phyloP scores from a whole-genome alignment of 2,797 vertebrate genomes.

The Anguilla obscura region DNA sequence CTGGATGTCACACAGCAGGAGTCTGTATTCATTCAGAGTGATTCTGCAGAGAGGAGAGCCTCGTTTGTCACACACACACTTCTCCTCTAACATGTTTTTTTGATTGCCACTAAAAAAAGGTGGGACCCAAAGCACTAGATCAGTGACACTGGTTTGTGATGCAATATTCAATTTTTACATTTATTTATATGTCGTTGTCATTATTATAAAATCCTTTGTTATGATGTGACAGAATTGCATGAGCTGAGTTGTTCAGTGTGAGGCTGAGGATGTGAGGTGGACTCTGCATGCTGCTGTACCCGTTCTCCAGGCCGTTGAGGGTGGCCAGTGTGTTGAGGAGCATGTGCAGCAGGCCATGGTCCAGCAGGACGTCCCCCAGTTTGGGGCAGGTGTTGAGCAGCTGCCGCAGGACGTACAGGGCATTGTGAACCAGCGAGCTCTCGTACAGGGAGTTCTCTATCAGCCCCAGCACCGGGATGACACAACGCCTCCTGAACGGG shows the following conservation, averaged over 20 bases:
- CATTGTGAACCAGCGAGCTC: constrained; percentile 86
- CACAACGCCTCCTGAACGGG: constrained; percentile 89
- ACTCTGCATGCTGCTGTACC: constrained; percentile 65
- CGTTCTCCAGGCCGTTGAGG: constrained; percentile 90
- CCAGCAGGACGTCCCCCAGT: constrained; percentile 91
- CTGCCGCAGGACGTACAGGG: constrained; percentile 89
- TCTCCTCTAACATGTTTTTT: not conserved
- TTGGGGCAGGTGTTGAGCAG: constrained; percentile 94
- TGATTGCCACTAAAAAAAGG: not conserved
- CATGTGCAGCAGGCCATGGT: constrained; percentile 94
- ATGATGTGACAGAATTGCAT: not conserved
- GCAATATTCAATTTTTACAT: not conserved
- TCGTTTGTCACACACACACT: not conserved
- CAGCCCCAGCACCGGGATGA: constrained; percentile 90
- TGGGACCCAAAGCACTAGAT: not conserved
- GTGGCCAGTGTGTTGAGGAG: constrained; percentile 93
- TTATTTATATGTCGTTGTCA: not conserved
- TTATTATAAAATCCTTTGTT: not conserved
- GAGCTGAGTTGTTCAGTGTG: not conserved
- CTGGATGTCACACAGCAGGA: constrained; percentile 93
- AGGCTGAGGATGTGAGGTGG: not conserved
- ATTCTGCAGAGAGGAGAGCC: constrained; percentile 72
- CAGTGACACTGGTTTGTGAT: not conserved
- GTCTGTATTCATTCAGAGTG: constrained; percentile 88
- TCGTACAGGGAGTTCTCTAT: constrained; percentile 95